A percentile compares a stretch with the other conserved stretches of the same genome.
Evolutionary conservation across 2,797 vertebrate genomes (phyloP).

Genomic region (Anomalospiza imberbis): DNA sequence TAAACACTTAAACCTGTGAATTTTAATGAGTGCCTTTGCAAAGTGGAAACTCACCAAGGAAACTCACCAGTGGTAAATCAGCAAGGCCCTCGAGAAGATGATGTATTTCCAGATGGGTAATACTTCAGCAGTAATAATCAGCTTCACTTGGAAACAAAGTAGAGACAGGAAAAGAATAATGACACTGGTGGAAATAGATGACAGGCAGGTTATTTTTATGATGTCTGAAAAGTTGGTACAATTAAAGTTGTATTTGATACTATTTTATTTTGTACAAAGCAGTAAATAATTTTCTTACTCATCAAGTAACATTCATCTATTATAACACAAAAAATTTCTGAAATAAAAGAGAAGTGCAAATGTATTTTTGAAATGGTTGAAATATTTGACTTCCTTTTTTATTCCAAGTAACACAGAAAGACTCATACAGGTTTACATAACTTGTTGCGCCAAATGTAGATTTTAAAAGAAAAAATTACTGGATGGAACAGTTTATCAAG

Average conservation of each 20-base stretch:
- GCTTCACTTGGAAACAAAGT: background rate
- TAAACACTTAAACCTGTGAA: background rate
- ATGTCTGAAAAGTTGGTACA: background rate
- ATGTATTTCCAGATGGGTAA: background rate
- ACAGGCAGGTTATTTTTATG: background rate
- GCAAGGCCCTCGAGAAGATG: background rate
- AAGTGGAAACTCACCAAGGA: background rate
- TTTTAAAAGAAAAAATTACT: background rate
- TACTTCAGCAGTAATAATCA: background rate
- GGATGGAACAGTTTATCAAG: background rate
- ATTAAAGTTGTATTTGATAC: background rate
- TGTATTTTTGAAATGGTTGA: background rate
- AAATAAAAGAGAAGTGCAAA: background rate
- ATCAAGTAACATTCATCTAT: background rate
- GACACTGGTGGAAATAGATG: background rate
- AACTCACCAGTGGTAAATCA: background rate
- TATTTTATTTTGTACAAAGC: background rate
- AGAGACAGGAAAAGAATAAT: background rate
- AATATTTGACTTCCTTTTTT: background rate
- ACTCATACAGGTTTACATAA: background rate
- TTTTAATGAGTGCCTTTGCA: slow-evolving; percentile 35
- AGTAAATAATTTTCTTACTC: background rate
- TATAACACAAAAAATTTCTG: background rate
- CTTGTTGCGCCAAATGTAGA: background rate
- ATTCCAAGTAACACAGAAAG: background rate